Evolutionary conservation across 2,113 vertebrate genomes (phyloP), one percentile per base, ranked within the genome.

Genomic region (Lanius collurio): DNA sequence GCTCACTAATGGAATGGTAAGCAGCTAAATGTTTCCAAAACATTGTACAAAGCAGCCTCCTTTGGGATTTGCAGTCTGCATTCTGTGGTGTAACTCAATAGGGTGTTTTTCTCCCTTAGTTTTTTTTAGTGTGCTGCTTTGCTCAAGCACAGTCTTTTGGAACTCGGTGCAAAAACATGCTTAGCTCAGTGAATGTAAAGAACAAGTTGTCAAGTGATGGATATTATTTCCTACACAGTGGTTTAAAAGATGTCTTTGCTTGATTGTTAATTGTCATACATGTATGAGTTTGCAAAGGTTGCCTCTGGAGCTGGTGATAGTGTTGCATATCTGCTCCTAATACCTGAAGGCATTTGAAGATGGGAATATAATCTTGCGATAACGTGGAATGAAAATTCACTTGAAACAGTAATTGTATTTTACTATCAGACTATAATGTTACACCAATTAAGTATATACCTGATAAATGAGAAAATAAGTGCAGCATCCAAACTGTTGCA

Each of bases 381-480:
- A 44, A 44, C 13, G 16, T 14, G 21, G 47, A 57, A 65, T 27
- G n/a, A 60, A 79, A 90, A 86, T 85, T 90, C 21, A 35, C 18
- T 77, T 67, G n/a, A 76, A 92, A 30, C 26, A 21, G 28, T 49
- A 53, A 71, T 16, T 26, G 15, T 79, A 37, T 82, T 82, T 91
- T 89, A 11, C 49, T 76, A 8, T 56, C 37, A n/a, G 28, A 13
- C 19, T 68, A 7, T 56, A 42, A 31, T 52, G 26, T 70, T 80
- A 68, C 13, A 27, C 42, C 74, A 62, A 53, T 86, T 69, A 85
- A 88, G 37, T 82, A 21, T 44, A 23, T 37, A 44, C n/a, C 44
- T 39, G 70, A 62, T 79, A 94, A 94, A 85, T 91, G 53, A 85
- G 78, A 60, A 85, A 76, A 22, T 42, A 96, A 71, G 41, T 83